These are phyloP conservation scores for Neoitamus cyanurus DNA, from an alignment of 2,888 invertebrate species.

Conservation along the genomic window DNA sequence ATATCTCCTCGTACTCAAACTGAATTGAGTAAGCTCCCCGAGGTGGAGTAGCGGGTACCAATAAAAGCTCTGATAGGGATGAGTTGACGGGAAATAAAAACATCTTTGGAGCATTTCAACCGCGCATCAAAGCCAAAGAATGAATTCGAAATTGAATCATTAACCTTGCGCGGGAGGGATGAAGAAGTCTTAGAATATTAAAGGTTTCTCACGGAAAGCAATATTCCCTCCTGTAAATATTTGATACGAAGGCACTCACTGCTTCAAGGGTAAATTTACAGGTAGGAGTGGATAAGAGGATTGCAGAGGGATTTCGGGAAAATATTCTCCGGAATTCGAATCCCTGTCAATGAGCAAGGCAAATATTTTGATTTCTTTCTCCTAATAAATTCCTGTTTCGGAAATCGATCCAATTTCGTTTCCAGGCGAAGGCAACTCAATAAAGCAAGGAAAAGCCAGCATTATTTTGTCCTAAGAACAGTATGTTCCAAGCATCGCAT, in stretches of 20 bases:
- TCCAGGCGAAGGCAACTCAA: background rate
- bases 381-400: background rate
- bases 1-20: background rate
- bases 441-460: background rate
- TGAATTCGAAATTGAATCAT: background rate
- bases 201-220: background rate
- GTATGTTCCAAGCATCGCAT: too few relatives aligned
- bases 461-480: background rate
- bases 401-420: background rate
- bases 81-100: slow-evolving; percentile 22
- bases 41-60: background rate
- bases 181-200: background rate
- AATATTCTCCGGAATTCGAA: background rate
- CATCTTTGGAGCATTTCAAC: background rate
- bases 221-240: background rate
- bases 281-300: background rate
- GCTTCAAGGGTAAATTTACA: background rate
- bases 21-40: background rate
- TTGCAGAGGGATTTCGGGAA: background rate
- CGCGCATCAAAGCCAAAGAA: background rate
- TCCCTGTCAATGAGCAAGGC: background rate
- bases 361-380: background rate
- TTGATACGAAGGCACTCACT: background rate
- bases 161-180: background rate
- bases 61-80: background rate